These are phyloP conservation scores for Vandiemenella viatica DNA, from an alignment of 2,888 invertebrate species.

Conservation along the genomic window DNA sequence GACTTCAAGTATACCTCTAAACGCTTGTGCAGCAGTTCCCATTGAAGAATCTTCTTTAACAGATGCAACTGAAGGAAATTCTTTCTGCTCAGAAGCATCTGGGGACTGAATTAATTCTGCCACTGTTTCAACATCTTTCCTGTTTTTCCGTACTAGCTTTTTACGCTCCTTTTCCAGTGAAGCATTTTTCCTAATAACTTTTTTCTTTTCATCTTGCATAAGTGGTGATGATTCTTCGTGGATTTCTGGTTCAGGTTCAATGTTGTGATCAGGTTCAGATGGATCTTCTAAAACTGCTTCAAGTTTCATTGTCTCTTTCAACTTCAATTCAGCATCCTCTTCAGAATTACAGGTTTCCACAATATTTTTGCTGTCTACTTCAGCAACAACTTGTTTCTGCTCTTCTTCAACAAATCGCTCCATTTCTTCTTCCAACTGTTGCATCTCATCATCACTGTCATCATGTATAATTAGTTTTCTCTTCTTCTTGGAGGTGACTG, in stretches of 20 bases:
- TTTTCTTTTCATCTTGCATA: no score
- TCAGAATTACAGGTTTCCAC: no score
- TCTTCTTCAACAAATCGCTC: not conserved
- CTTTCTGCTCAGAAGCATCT: not conserved
- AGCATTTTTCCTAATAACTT: no score
- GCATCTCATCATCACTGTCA: constrained; percentile 15
- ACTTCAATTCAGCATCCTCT: no score
- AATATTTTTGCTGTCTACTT: no score
- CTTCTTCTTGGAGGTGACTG: not conserved
- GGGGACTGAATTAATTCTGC: no score
- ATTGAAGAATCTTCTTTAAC: no score
- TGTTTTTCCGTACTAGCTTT: no score
- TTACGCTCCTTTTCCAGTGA: constrained; percentile 26
- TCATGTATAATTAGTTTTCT: constrained; percentile 7
- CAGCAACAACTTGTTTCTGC: not conserved
- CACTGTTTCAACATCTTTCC: no score
- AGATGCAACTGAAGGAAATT: not conserved
- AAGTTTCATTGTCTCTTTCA: no score
- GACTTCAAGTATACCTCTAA: not conserved
- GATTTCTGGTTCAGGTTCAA: not conserved
- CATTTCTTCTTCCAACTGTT: not conserved
- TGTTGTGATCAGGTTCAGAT: not conserved
- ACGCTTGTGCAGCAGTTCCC: not conserved
- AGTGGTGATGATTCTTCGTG: not conserved
- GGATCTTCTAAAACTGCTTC: not conserved